These are phyloP conservation scores for Lutraria lutraria DNA, from an alignment of 2,888 invertebrate species.

Conservation along the genomic window DNA sequence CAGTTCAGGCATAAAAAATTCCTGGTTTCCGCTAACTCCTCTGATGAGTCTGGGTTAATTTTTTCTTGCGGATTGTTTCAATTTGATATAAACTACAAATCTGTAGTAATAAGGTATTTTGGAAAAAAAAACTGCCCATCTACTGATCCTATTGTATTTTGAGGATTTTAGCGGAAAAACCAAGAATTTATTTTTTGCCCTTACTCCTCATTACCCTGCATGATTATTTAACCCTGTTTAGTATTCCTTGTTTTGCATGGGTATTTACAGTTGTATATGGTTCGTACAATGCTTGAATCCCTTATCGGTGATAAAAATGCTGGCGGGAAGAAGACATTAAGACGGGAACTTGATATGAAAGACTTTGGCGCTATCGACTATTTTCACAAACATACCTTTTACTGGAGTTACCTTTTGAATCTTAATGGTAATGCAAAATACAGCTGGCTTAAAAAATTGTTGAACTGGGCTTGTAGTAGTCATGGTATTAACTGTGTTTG, in stretches of 20 bases:
- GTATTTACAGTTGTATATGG: constrained; percentile 96
- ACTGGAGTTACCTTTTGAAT: constrained; percentile 97
- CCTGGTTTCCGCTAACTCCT: too few relatives aligned
- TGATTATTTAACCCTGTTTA: constrained; percentile 6
- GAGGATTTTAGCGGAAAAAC: too few relatives aligned
- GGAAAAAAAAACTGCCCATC: too few relatives aligned
- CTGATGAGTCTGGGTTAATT: too few relatives aligned
- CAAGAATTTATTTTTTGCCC: not conserved
- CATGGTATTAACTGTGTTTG: too few relatives aligned
- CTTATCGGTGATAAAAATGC: constrained; percentile 96
- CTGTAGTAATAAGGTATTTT: too few relatives aligned
- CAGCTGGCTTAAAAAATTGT: not conserved
- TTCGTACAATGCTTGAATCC: constrained; percentile 98
- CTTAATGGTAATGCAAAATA: constrained; percentile 91
- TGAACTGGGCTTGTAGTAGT: not conserved
- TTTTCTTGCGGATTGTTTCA: too few relatives aligned
- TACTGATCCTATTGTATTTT: too few relatives aligned
- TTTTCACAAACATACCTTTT: constrained; percentile 98
- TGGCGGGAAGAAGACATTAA: constrained; percentile 96
- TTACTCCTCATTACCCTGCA: constrained; percentile 18
- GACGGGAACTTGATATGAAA: constrained; percentile 97
- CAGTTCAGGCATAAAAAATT: too few relatives aligned
- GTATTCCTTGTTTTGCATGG: constrained; percentile 27
- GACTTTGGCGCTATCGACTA: constrained; percentile 96
- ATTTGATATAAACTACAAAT: too few relatives aligned